Evolutionary conservation across 2,797 vertebrate genomes (phyloP).

Genomic region (Bucorvus abyssinicus): DNA sequence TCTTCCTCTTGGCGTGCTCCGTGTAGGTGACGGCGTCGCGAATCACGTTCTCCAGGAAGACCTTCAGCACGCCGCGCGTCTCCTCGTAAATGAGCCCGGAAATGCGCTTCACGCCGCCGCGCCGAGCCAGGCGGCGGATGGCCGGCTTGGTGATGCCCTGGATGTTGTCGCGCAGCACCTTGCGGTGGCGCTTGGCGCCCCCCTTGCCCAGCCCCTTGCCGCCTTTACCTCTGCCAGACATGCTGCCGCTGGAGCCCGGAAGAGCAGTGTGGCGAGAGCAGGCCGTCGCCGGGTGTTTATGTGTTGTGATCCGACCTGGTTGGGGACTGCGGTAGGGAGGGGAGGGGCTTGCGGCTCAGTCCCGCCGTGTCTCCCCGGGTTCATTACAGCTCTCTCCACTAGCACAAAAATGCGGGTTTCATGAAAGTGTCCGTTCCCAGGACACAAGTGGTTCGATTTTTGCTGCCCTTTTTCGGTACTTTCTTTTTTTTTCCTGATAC

Average conservation of each 20-base stretch:
- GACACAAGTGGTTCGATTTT: accelerated
- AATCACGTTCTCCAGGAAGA: constrained; percentile 77
- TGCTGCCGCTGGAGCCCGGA: accelerated
- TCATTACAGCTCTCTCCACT: accelerated
- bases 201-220: constrained; percentile 44
- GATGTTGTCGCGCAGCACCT: constrained; percentile 65
- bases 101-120: constrained; percentile 72
- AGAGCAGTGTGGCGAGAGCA: too few species aligned
- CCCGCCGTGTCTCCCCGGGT: accelerated
- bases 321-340: accelerated
- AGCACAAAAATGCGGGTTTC: accelerated
- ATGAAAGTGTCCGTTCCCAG: accelerated
- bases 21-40: constrained; percentile 78
- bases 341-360: accelerated
- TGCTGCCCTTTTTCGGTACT: accelerated
- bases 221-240: neutral
- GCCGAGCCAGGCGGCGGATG: constrained; percentile 70
- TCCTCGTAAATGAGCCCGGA: constrained; percentile 75
- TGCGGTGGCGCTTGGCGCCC: constrained; percentile 23
- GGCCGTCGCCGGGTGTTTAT: accelerated
- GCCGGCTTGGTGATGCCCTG: constrained; percentile 75
- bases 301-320: accelerated
- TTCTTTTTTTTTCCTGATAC: neutral
- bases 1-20: constrained; percentile 80
- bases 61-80: constrained; percentile 72